Base-by-base conservation (phyloP, 1,140 invertebrate species). In the Asobara japonica region DNA sequence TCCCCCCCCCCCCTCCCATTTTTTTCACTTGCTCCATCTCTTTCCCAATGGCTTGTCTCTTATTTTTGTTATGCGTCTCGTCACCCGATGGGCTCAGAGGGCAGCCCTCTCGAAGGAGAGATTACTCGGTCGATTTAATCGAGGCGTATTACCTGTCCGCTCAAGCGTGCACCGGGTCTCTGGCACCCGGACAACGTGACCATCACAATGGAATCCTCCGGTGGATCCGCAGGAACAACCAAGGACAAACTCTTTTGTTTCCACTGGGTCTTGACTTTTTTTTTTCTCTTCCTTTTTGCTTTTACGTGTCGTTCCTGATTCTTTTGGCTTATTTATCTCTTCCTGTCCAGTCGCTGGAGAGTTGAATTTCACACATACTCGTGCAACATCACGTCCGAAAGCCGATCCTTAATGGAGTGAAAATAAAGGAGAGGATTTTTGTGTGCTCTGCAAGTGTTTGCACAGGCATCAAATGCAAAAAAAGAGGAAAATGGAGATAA, bases 91-190 rank as follows among this genome's bases (percentile, higher is more conserved):
- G 8, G n/a, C 25, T 6, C 25, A 22, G 22, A 45, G 29, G 29
- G 25, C n/a, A n/a, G 27, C 3, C 33, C 45, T 2, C 18, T 69
- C 33, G 10, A 30, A 62, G 60, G 13, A 13, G 16, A 69, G 48
- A 69, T 69, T 69, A 69, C 67, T 60, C 67, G 31, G 48, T 60
- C 48, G 67, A 69, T 69, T 69, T 69, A 31, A 61, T 56, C 29
- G 60, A 31, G 25, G 67, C 67, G 41, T 51, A 68, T 68, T 68
- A 31, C 20, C 48, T 69, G 51, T 61, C 51, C 30, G 29, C 56
- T 69, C 22, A 48, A 69, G 41, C 38, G 22, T 56, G 51, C 51
- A 56, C 18, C 29, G 45, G n/a, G n/a, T 13, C n/a, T 56, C 66
- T 69, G n/a, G 29, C 48, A 69, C 61, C 67, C 30, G 27, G 29